Evolutionary conservation across 2,888 invertebrate genomes (phyloP), one percentile per base, ranked within the genome.

Genomic region (Heterodera filipjevi): DNA sequence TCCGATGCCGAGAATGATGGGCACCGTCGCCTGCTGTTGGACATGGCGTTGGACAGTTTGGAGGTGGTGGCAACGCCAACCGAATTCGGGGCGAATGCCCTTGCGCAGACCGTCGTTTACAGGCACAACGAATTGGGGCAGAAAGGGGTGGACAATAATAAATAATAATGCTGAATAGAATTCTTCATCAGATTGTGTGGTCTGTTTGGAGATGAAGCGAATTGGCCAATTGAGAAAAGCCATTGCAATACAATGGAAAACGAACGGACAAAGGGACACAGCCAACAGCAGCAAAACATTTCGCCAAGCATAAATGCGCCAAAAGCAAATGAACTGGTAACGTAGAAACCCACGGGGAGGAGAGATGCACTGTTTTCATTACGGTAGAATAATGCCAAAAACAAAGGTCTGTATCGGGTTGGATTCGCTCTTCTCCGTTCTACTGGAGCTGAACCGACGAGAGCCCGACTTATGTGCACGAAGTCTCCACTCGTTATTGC

Each of bases 401-500:
- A 5, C 19, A 66, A 44, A 87, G n/a, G 91, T 92, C 76, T 90
- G 90, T 6, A 89, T 91, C 73, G 91, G 92, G 6, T 86, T 92
- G 66, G 89, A 90, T 80, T 94, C 95, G 82, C 94, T 98, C 6
- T 96, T 97, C 90, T 94, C 95, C 86, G 91, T 98, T 59, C 94
- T 98, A 84, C 92, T 94, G 80, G 95, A 96, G 90, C 94, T 96
- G 77, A 92, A 94, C 80, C 92, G 92, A 77, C 92, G 93, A 27
- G 94, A 96, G 90, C 93, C 95, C 1, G 91, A 92, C 79, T 92
- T 98, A 77, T 98, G 97, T 90, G 94, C 94, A 72, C 93, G 94
- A 59, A 94, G 96, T 6, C 91, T 98, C 59, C 92, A 92, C 84
- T 95, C 97, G 1, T 91, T 98, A 82, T 91, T 97, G 64, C 95